These are phyloP conservation scores for Stenchaetothrips biformis DNA, from an alignment of 2,888 invertebrate species.

Conservation along the genomic window DNA sequence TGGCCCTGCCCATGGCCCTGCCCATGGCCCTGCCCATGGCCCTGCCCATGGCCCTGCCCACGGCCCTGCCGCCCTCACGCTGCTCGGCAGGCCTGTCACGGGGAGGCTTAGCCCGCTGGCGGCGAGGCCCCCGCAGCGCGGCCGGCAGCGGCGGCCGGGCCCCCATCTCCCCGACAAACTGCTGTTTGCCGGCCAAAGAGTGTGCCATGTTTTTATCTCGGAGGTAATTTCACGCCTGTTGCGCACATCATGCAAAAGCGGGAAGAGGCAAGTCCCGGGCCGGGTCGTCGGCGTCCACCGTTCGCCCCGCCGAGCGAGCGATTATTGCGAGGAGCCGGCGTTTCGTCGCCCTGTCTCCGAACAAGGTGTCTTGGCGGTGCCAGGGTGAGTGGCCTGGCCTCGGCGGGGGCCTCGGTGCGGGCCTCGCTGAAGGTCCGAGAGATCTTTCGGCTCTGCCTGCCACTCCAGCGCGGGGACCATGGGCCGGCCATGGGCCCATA, in stretches of 20 bases:
- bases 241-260: conserved; percentile 17
- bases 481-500: not conserved
- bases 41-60: no score
- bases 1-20: no score
- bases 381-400: no score
- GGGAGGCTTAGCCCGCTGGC: not conserved
- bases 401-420: no score
- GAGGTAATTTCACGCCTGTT: conserved; percentile 24
- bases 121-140: not conserved
- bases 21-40: no score
- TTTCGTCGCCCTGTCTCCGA: no score
- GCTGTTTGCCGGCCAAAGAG: conserved; percentile 7
- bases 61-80: no score
- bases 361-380: no score
- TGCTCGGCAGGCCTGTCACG: not conserved
- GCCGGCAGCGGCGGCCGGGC: not conserved
- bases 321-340: no score
- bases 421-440: no score
- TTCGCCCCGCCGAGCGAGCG: no score
- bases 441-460: not conserved
- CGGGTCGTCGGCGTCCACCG: no score
- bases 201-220: conserved; percentile 20
- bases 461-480: not conserved
- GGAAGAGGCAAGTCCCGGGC: not conserved
- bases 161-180: not conserved